Conservation (phyloP, 2,113 vertebrate species). For the Albula glossodonta region DNA sequence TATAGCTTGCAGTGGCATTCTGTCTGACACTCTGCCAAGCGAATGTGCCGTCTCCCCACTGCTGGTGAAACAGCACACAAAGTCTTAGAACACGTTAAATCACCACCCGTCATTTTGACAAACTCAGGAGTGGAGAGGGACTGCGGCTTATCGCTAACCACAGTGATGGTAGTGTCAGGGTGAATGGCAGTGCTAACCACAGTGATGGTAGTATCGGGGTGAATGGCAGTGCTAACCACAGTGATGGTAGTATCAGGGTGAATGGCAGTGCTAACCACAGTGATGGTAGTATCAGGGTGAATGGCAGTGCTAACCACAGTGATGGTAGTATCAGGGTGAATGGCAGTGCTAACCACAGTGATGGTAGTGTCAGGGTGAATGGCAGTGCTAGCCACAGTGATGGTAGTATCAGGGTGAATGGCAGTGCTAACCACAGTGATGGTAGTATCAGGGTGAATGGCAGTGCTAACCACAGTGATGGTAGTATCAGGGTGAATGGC, state of each 20-base stretch:
- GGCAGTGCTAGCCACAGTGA: no score
- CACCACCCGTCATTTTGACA: not conserved
- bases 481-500: not conserved
- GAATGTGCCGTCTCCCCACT: no score
- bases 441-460: not conserved
- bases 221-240: not conserved
- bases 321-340: not conserved
- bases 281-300: not conserved
- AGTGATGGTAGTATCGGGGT: not conserved
- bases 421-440: no score
- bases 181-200: not conserved
- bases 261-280: not conserved
- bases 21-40: not conserved
- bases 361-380: not conserved
- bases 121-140: not conserved
- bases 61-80: not conserved
- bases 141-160: not conserved
- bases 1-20: not conserved
- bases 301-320: no score
- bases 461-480: no score
- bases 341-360: no score
- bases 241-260: not conserved
- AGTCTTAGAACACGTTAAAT: not conserved
- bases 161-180: not conserved
- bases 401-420: not conserved